Evolutionary conservation across 2,797 vertebrate genomes (phyloP), one percentile per base, ranked within the genome.

Genomic region (Alfaro cultratus): DNA sequence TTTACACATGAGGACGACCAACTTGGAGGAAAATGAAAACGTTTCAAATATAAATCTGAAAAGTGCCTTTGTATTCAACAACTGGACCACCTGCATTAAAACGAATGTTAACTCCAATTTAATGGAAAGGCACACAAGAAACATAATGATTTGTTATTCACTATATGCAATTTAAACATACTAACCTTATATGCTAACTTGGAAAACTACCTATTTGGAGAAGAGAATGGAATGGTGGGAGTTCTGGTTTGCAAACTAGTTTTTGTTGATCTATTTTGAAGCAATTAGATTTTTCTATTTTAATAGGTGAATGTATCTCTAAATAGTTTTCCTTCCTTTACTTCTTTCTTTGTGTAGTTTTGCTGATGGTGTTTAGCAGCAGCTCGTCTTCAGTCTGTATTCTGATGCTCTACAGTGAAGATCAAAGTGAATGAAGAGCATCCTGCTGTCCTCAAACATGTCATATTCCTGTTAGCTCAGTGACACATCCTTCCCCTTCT

Each of bases 401-500:
- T 34, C 34, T 34, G 23, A 43, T 34, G 6, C 26, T 57, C 83
- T 36, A 43, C 77, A 68, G 47, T 45, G 47, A 31, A 82, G 80
- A 88, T 87, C 80, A 90, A 85, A 86, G 80, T 60, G 71, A 45
- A 79, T 29, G 51, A 41, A 77, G 81, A 53, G 74, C 81, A 83
- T 87, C 86, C 86, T 90, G 81, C 85, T 84, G 78, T 1, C 46
- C 18, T 74, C 26, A 7, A 51, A 51, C 80, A 67, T 76, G 75
- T 34, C 43, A 64, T 71, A 55, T 39, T 80, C 80, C 81, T 53
- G 91, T 90, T 92, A 87, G 77, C 76, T 47, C 23, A 2, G 36
- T 78, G 89, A 83, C 88, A 92, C 82, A 80, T 90, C 86, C 90
- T 90, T 85, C 85, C 85, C 81, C 46, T 57, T 60, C 41, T 0